Percentiles rank a stretch among this genome's conserved stretches.
Evolutionary conservation across 2,113 vertebrate species (phyloP).

Genomic region (Limanda limanda): DNA sequence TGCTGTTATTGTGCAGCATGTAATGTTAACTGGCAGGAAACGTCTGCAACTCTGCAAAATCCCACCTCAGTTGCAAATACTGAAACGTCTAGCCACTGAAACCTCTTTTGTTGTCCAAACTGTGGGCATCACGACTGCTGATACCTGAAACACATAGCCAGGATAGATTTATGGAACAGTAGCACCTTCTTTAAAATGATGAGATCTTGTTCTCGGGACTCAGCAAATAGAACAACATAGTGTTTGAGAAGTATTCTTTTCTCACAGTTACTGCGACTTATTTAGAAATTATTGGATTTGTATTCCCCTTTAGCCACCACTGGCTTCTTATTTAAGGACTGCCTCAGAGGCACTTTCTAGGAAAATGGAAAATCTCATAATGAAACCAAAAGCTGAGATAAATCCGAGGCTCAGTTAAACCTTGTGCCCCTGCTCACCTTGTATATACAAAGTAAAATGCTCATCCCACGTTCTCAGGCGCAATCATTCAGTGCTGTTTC

Average conservation of each 20-base stretch:
- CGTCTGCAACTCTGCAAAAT: background rate
- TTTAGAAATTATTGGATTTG: conserved; percentile 64
- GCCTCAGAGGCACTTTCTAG: conserved; percentile 28
- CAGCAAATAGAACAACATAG: conserved; percentile 41
- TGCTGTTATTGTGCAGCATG: background rate
- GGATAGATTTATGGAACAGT: conserved; percentile 67
- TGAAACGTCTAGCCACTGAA: conserved; percentile 40
- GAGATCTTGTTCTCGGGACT: conserved; percentile 61
- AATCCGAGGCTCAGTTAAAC: conserved; percentile 1
- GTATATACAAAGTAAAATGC: conserved; percentile 27
- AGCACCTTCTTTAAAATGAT: conserved; percentile 57
- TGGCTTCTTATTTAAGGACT: conserved; percentile 35
- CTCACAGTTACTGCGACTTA: conserved; percentile 56
- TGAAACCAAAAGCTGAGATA: conserved; percentile 38
- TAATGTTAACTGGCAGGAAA: background rate
- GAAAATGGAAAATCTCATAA: conserved; percentile 35
- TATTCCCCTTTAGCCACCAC: conserved; percentile 16
- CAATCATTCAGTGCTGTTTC: background rate
- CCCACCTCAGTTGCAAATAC: conserved; percentile 18
- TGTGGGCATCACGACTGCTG: conserved; percentile 33
- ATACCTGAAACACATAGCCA: conserved; percentile 51
- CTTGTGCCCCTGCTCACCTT: conserved; percentile 21
- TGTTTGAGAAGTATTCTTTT: conserved; percentile 44
- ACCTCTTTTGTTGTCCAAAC: conserved; percentile 55
- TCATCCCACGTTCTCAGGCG: conserved; percentile 8